Evolutionary conservation across 2,797 vertebrate species (phyloP), one percentile per base, ranked within the genome.

Genomic region (Oreochromis grahami): DNA sequence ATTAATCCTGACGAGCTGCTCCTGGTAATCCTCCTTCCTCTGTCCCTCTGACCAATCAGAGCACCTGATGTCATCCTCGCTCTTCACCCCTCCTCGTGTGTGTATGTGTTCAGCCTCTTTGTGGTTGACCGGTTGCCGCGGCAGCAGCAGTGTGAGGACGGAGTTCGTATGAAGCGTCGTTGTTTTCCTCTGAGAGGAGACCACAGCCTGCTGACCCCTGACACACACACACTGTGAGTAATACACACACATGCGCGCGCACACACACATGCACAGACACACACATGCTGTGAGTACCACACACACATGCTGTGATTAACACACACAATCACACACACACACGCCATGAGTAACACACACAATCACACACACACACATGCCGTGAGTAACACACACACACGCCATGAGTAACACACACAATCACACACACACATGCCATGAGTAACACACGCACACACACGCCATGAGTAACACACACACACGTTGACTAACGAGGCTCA

Each of bases 161-260:
- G 92, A 70, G 96, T 95, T 89, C 96, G 95, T 85, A 97, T 98
- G 97, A 99, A 98, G 96, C 97, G 97, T 90, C 96, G 96, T 72
- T 97, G 97, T 17, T 95, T 95, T 88, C 98, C 98, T 1, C 92
- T 98, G 88, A 97, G 97, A 77, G 98, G 97, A 88, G 98, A 97
- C 96, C 98, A 98, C 92, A 96, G 96, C 93, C 97, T 98, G 90
- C 92, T 98, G 91, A 93, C 96, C 51, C 36, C 94, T 63, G 91
- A 94, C 88, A 90, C 91, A 83, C 93, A 93, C 81, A 76, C 83
- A 41, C 83, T 41, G 96, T 96, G 81, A 96, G 96, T 95, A 60
- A 26, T 21, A 15, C 5, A 19, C 48, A 50, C 48, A 48, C 48
- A 9, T 7, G 19, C 48, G 19, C 15, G 6, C 43, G 14, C 43